A percentile compares a stretch with the other conserved stretches of the same genome.
Evolutionary conservation across 2,113 vertebrate species (phyloP).

Genomic region (Rynchops niger): DNA sequence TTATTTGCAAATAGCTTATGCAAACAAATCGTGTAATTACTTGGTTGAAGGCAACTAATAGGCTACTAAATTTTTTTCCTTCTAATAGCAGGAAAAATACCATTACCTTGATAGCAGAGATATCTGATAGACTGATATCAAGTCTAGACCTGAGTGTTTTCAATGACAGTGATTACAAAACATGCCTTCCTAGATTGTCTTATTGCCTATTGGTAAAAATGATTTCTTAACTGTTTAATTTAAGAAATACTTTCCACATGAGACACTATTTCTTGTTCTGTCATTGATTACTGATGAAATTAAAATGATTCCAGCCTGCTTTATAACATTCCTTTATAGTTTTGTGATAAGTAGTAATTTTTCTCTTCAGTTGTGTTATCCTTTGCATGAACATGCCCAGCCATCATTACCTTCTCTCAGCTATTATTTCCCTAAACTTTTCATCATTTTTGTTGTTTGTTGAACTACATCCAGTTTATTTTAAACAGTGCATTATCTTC

Average conservation of each 20-base stretch:
- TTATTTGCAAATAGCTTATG: slow-evolving; percentile 15
- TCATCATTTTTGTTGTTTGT: slow-evolving; percentile 20
- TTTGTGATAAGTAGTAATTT: neutral
- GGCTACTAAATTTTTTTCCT: neutral
- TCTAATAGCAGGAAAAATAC: slow-evolving; percentile 30
- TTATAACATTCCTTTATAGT: neutral
- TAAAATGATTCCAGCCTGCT: neutral
- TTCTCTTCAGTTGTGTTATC: neutral
- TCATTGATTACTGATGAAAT: slow-evolving; percentile 16
- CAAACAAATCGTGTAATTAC: slow-evolving; percentile 10
- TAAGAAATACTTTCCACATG: neutral
- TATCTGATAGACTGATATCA: neutral
- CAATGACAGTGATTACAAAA: neutral
- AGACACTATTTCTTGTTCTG: neutral
- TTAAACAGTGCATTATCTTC: slow-evolving; percentile 1
- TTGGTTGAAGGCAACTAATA: slow-evolving; percentile 2
- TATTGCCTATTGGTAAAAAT: neutral
- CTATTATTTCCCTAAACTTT: slow-evolving; percentile 44
- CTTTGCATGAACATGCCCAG: slow-evolving; percentile 42
- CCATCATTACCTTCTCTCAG: neutral
- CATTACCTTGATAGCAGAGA: neutral
- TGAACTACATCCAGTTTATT: slow-evolving; percentile 41
- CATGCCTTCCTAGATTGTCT: neutral
- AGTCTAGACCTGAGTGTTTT: neutral
- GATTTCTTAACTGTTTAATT: neutral